These are phyloP conservation scores for Archips crataeganus DNA, from an alignment of 2,888 invertebrate species.

Conservation along the genomic window DNA sequence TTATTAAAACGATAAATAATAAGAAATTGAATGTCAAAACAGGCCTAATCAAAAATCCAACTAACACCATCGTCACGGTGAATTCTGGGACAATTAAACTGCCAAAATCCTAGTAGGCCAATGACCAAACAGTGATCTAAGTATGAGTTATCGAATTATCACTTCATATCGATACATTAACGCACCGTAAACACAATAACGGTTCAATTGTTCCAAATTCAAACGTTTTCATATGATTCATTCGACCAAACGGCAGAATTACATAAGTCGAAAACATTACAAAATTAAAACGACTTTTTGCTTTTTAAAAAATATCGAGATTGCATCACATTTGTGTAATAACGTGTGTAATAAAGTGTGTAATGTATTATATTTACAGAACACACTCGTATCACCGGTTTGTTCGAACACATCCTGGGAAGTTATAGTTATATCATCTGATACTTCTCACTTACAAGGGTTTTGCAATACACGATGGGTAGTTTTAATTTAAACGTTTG, in stretches of 20 bases:
- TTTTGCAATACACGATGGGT: background rate
- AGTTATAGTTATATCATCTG: slow-evolving; percentile 11
- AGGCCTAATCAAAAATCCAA: no score
- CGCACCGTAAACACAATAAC: slow-evolving; percentile 27
- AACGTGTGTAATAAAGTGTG: slow-evolving; percentile 30
- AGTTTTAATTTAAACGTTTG: background rate
- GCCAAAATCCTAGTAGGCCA: background rate
- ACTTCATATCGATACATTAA: slow-evolving; percentile 23
- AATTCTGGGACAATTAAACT: background rate
- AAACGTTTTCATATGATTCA: slow-evolving; percentile 21
- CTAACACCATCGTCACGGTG: no score
- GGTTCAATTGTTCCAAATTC: slow-evolving; percentile 36
- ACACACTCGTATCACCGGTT: slow-evolving; percentile 26
- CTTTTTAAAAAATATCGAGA: slow-evolving; percentile 17
- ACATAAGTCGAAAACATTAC: slow-evolving; percentile 24
- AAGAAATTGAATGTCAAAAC: no score
- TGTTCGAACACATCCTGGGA: slow-evolving; percentile 18
- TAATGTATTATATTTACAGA: slow-evolving; percentile 29
- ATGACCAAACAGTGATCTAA: slow-evolving; percentile 14
- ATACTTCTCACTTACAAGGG: background rate
- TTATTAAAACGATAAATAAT: no score
- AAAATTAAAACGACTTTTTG: slow-evolving; percentile 18
- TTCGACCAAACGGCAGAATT: slow-evolving; percentile 24
- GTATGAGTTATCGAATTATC: slow-evolving; percentile 20
- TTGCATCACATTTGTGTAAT: slow-evolving; percentile 28